Conservation (phyloP, 23 tunicate genomes). For the Botrylloides violaceus region DNA sequence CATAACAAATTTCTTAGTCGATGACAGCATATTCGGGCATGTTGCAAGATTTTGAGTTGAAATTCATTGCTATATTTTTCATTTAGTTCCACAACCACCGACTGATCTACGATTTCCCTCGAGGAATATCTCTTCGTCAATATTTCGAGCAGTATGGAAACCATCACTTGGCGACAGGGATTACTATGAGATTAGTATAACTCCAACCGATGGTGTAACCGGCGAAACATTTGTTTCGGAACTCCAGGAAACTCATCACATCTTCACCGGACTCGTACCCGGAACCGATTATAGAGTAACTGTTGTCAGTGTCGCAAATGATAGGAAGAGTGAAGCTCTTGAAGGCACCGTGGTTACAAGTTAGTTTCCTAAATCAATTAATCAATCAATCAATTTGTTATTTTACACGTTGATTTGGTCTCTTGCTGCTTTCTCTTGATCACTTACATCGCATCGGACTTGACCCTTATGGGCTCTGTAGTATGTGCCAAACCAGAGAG, state of each 20-base stretch:
- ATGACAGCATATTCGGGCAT: too few relatives aligned
- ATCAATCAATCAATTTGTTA: too few relatives aligned
- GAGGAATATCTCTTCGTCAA: constrained; percentile 7
- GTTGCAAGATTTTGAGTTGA: too few relatives aligned
- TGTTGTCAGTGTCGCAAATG: constrained; percentile 49
- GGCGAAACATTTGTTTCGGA: constrained; percentile 25
- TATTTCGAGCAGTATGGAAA: constrained; percentile 48
- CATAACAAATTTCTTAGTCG: too few relatives aligned
- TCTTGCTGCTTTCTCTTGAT: too few relatives aligned
- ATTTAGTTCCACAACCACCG: constrained; percentile 65
- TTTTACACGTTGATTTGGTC: too few relatives aligned
- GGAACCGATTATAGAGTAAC: constrained; percentile 48
- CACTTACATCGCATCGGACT: too few relatives aligned
- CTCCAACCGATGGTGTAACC: constrained; percentile 40
- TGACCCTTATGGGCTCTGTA: too few relatives aligned
- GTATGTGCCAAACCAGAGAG: too few relatives aligned
- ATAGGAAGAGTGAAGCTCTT: constrained; percentile 45
- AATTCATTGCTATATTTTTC: not conserved
- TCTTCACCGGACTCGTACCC: constrained; percentile 48
- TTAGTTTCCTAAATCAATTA: too few relatives aligned
- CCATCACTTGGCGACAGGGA: constrained; percentile 58
- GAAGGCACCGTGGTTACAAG: constrained; percentile 43
- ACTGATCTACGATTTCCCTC: constrained; percentile 30
- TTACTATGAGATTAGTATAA: constrained; percentile 26
- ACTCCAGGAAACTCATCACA: constrained; percentile 10